These are phyloP conservation scores for Drosophila multiciliata DNA, from an alignment of 2,888 invertebrate species.

Conservation along the genomic window DNA sequence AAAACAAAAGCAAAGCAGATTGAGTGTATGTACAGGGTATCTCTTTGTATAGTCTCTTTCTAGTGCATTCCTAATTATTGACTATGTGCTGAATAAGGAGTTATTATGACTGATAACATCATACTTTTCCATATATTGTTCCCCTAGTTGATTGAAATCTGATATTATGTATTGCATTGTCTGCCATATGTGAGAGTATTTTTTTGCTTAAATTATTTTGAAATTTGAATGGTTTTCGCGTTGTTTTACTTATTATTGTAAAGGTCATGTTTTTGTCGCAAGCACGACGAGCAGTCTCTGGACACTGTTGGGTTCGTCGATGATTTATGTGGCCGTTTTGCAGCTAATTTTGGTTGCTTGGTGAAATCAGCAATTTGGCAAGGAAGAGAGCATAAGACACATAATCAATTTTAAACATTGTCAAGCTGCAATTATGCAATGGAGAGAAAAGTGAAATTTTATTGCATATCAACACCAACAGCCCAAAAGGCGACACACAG, in stretches of 20 bases:
- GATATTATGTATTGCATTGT: slow-evolving; percentile 10
- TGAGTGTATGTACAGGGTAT: not conserved
- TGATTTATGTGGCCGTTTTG: slow-evolving; percentile 57
- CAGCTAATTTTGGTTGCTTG: slow-evolving; percentile 64
- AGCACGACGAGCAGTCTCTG: slow-evolving; percentile 25
- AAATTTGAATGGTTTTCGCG: slow-evolving; percentile 4
- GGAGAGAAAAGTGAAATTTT: slow-evolving; percentile 77
- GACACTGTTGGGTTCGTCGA: slow-evolving; percentile 28
- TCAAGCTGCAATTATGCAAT: slow-evolving; percentile 80
- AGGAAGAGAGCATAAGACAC: slow-evolving; percentile 62
- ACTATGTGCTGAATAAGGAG: not conserved
- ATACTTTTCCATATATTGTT: not conserved
- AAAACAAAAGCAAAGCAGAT: not conserved
- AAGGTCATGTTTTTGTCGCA: slow-evolving; percentile 12
- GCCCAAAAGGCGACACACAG: slow-evolving; percentile 34
- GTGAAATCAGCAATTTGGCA: slow-evolving; percentile 63
- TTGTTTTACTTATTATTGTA: slow-evolving; percentile 16
- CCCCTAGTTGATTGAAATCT: not conserved
- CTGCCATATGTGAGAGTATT: slow-evolving; percentile 1
- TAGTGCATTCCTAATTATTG: not conserved
- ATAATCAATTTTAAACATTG: slow-evolving; percentile 80
- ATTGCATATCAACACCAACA: slow-evolving; percentile 73
- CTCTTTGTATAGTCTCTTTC: not conserved
- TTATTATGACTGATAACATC: not conserved
- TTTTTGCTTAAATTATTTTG: not conserved